These are phyloP conservation scores for Microhierax caerulescens DNA, from an alignment of 2,797 vertebrate genomes.

Conservation along the genomic window DNA sequence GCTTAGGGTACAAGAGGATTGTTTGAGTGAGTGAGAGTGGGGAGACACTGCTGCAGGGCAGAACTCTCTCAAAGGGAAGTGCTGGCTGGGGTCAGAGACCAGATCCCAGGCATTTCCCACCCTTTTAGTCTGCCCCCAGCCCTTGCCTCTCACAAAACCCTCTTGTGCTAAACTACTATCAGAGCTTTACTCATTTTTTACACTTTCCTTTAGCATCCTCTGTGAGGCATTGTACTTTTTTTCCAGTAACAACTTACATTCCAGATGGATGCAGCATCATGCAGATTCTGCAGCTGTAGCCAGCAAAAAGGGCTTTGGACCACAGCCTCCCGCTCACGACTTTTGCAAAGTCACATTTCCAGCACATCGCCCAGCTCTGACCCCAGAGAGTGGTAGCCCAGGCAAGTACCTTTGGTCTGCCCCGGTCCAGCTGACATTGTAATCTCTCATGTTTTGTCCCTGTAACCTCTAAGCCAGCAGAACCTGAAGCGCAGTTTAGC, in stretches of 20 bases:
- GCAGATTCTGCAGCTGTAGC: not conserved
- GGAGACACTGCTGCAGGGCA: not conserved
- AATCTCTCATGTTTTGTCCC: not conserved
- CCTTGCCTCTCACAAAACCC: not conserved
- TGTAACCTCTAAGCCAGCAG: not conserved
- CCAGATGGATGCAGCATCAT: not conserved
- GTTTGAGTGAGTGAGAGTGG: not conserved
- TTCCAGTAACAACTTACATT: not conserved
- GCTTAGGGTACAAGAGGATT: not conserved
- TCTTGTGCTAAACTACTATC: not conserved
- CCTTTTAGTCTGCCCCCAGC: rapidly evolving
- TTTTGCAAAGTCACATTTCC: not conserved
- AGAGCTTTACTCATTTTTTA: not conserved
- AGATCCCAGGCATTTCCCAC: not conserved
- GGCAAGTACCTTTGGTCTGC: not conserved
- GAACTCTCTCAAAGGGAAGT: not conserved
- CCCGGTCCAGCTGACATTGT: not conserved
- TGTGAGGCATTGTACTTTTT: not conserved
- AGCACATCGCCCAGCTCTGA: rapidly evolving
- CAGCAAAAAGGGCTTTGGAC: not conserved
- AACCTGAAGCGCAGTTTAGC: not conserved
- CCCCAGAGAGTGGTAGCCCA: not conserved
- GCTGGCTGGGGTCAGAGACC: not conserved
- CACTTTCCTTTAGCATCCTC: not conserved
- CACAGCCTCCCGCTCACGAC: not conserved